Conservation (phyloP, 2,113 vertebrate genomes). For the Globicephala melas region DNA sequence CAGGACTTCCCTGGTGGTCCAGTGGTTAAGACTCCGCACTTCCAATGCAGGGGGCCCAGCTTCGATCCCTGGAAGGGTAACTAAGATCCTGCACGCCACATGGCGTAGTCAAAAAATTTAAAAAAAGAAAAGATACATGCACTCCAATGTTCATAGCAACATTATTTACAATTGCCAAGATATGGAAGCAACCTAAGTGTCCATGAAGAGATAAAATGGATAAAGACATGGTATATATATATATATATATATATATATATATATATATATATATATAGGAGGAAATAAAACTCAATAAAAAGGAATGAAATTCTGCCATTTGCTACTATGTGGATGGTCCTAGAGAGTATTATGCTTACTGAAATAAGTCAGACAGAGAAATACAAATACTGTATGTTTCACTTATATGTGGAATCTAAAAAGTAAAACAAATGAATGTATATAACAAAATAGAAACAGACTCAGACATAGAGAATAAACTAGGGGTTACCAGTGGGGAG, state of each 20-base stretch:
- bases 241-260: no score
- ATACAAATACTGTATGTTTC: not conserved
- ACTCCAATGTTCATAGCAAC: not conserved
- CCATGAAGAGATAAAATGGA: no score
- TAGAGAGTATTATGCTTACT: not conserved
- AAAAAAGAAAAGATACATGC: not conserved
- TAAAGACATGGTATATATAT: not conserved
- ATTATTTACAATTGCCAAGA: no score
- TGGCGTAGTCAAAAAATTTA: no score
- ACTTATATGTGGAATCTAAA: not conserved
- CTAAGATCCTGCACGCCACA: no score
- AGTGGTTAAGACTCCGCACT: no score
- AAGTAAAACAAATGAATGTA: not conserved
- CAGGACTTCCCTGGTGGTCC: no score
- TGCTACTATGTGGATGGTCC: not conserved
- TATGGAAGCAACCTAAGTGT: no score
- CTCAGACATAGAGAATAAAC: not conserved
- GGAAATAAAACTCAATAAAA: not conserved
- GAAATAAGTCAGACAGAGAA: not conserved
- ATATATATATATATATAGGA: not conserved
- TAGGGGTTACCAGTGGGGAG: not conserved
- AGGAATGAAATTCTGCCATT: not conserved
- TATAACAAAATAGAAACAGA: not conserved
- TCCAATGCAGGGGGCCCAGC: no score
- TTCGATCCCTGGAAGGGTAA: no score